Evolutionary conservation across 2,113 vertebrate genomes (phyloP), one percentile per base, ranked within the genome.

Genomic region (Perca fluviatilis): DNA sequence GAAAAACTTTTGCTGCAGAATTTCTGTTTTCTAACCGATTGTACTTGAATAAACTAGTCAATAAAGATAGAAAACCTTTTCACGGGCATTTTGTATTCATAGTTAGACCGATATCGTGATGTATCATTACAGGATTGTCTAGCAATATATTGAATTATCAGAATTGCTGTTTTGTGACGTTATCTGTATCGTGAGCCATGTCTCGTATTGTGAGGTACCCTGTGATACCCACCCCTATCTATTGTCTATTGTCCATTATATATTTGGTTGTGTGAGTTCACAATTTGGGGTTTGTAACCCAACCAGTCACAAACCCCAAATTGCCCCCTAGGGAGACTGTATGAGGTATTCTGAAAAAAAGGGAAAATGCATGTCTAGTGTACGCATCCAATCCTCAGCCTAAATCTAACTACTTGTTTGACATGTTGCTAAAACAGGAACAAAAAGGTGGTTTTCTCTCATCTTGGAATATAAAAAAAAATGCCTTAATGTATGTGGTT

Each of bases 221-320:
- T 40, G 8, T 40, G 40, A 10, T 40, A 9, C 36, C 36, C 36
- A 40, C 36, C 36, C 19, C 50, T 53, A 16, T n/a, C n/a, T n/a
- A 57, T 61, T 80, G 64, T 84, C 74, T 73, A 80, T 88, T 86
- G 88, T 93, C 83, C 89, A 85, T 92, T 93, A 92, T 82, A 30
- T 82, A 57, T 76, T 86, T 81, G 62, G 86, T 88, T 92, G 83
- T 62, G 66, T 1, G 2, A 33, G 88, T 89, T 36, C 36, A 36
- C 36, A 8, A 36, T 36, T 36, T 36, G 36, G 8, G 8, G 36
- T 40, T 40, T 40, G 36, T 40, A 7, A 40, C 36, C 23, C 2
- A 68, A 77, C 5, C 33, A 3, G 68, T 82, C 60, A 83, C 60
- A 77, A 56, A 82, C 54, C 62, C 27, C 58, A 58, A 53, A 10